Conservation (phyloP, 2,797 vertebrate genomes). For the Aldrovandia affinis region DNA sequence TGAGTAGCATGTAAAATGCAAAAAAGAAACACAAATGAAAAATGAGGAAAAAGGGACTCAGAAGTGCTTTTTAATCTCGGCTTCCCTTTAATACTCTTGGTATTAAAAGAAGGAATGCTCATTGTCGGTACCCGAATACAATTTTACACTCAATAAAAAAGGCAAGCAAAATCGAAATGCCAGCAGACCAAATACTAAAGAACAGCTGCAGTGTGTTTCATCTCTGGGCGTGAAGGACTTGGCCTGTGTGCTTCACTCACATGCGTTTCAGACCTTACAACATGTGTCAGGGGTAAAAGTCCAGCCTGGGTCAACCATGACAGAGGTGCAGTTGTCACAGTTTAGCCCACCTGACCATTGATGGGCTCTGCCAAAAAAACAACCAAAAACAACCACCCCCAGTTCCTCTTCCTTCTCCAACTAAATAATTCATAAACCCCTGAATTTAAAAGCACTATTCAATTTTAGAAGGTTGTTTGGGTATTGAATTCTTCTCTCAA, state of each 20-base stretch:
- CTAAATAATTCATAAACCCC: neutral
- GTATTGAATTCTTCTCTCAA: neutral
- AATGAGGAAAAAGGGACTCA: neutral
- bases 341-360: constrained; percentile 5
- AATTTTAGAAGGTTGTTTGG: neutral
- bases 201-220: neutral
- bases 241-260: neutral
- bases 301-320: neutral
- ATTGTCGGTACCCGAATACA: constrained; percentile 3
- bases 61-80: neutral
- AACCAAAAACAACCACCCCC: too few relatives aligned
- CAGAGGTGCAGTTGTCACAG: neutral
- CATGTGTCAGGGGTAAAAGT: constrained; percentile 9
- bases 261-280: neutral
- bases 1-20: neutral
- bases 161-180: neutral
- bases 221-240: constrained; percentile 6
- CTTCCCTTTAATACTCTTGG: neutral
- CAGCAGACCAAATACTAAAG: constrained; percentile 2
- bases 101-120: neutral
- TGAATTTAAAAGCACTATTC: constrained; percentile 18
- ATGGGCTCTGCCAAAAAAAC: neutral
- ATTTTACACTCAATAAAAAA: constrained; percentile 26
- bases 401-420: too few relatives aligned
- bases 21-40: neutral